Percentiles rank a stretch among this genome's conserved stretches.
phyloP scores from a whole-genome alignment of 2,113 vertebrate genomes.

The Psephotus haematonotus region DNA sequence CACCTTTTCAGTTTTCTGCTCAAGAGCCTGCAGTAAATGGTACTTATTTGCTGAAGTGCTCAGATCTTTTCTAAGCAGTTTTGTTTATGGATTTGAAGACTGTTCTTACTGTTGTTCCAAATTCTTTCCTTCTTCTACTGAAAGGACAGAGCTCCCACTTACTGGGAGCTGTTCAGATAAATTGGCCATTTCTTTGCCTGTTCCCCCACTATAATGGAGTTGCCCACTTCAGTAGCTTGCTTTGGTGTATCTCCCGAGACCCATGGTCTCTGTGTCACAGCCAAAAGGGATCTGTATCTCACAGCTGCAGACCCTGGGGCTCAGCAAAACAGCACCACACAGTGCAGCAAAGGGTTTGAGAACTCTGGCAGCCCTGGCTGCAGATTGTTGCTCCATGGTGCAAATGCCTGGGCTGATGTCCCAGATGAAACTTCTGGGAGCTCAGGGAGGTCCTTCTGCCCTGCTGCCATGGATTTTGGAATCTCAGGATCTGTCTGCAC shows the following conservation, averaged over 20 bases:
- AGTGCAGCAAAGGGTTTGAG: neutral
- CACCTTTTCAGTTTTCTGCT: neutral
- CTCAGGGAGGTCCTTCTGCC: neutral
- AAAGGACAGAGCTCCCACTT: neutral
- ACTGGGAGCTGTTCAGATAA: neutral
- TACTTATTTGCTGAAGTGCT: neutral
- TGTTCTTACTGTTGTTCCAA: neutral
- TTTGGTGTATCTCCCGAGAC: neutral
- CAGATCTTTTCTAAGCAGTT: neutral
- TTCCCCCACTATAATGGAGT: neutral
- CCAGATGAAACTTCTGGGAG: neutral
- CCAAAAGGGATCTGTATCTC: neutral
- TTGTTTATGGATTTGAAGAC: neutral
- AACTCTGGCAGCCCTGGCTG: neutral
- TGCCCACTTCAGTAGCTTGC: neutral
- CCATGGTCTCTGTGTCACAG: accelerated
- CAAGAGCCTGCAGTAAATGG: neutral
- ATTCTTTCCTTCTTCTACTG: neutral
- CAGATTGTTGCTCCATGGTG: neutral
- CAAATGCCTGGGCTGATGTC: neutral
- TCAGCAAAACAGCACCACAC: neutral
- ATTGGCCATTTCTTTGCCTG: neutral
- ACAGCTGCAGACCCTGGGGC: neutral
- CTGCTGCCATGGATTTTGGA: neutral
- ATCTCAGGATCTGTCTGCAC: neutral